phyloP scores from a whole-genome alignment of 1,140 invertebrate genomes.

The Macrotrachela quadricornifera region DNA sequence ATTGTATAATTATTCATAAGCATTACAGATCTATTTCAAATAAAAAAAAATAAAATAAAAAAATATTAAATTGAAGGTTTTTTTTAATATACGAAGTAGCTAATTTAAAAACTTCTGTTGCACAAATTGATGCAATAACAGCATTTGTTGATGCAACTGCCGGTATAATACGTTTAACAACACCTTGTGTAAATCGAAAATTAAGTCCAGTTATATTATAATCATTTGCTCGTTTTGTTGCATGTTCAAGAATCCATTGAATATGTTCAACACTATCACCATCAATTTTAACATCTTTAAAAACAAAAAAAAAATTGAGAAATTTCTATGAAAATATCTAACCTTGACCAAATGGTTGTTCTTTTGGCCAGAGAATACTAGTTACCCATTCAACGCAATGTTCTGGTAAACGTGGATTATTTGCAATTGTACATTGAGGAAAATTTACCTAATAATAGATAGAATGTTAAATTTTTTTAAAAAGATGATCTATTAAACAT shows the following conservation, averaged over 20 bases:
- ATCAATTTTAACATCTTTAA: slow-evolving; percentile 47
- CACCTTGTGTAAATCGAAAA: slow-evolving; percentile 81
- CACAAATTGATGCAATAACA: slow-evolving; percentile 75
- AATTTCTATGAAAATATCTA: too few relatives aligned
- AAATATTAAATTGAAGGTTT: too few relatives aligned
- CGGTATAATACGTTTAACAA: slow-evolving; percentile 94
- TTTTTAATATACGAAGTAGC: slow-evolving; percentile 9
- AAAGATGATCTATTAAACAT: too few relatives aligned
- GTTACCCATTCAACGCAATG: slow-evolving; percentile 97
- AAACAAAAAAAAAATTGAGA: too few relatives aligned
- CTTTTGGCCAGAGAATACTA: slow-evolving; percentile 78
- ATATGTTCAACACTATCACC: slow-evolving; percentile 81
- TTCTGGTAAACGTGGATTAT: slow-evolving; percentile 87
- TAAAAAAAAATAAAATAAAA: too few relatives aligned
- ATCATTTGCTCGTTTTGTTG: slow-evolving; percentile 61
- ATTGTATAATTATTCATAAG: slow-evolving; percentile 79
- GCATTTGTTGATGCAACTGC: slow-evolving; percentile 98
- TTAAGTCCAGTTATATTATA: slow-evolving; percentile 71
- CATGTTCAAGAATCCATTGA: slow-evolving; percentile 76
- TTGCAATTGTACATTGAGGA: slow-evolving; percentile 92
- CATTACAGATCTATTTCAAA: too few relatives aligned
- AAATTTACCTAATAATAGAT: slow-evolving; percentile 55
- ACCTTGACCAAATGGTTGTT: slow-evolving; percentile 61
- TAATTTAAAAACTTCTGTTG: slow-evolving; percentile 77
- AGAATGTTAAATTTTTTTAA: too few relatives aligned